Conservation (phyloP, 2,113 vertebrate species). For the Rhizomys pruinosus region DNA sequence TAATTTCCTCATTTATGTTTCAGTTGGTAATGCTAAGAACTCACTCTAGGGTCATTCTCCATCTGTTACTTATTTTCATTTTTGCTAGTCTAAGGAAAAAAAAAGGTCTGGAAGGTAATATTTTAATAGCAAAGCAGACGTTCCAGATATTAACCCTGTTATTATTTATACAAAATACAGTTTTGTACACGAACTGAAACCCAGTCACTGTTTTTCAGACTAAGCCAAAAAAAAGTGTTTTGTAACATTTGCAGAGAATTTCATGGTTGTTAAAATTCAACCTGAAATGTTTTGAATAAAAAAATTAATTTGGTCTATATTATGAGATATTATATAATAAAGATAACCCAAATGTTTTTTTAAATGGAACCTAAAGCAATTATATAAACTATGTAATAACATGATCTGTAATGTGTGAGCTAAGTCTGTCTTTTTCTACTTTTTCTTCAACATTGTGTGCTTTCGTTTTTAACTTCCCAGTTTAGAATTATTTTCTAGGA, state of each 20-base stretch:
- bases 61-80: slow-evolving; percentile 80
- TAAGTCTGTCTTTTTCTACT: not conserved
- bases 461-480: slow-evolving; percentile 9
- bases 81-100: slow-evolving; percentile 68
- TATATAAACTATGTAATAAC: not conserved
- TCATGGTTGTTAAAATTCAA: slow-evolving; percentile 40
- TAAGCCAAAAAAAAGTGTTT: slow-evolving; percentile 40
- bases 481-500: slow-evolving; percentile 1
- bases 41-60: slow-evolving; percentile 66
- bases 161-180: slow-evolving; percentile 60
- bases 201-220: slow-evolving; percentile 25
- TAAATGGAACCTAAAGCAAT: not conserved
- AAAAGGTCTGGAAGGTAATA: slow-evolving; percentile 57
- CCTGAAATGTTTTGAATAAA: slow-evolving; percentile 45
- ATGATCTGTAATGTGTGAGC: not conserved
- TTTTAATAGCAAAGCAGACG: slow-evolving; percentile 54
- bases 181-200: slow-evolving; percentile 45
- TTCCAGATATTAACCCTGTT: slow-evolving; percentile 60
- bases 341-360: not conserved
- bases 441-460: not conserved
- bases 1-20: slow-evolving; percentile 74
- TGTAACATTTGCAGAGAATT: slow-evolving; percentile 45
- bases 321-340: slow-evolving; percentile 19
- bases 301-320: slow-evolving; percentile 26
- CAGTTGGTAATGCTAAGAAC: slow-evolving; percentile 62